These are phyloP conservation scores for Chironomus riparius DNA, from an alignment of 2,888 invertebrate genomes.

Conservation along the genomic window DNA sequence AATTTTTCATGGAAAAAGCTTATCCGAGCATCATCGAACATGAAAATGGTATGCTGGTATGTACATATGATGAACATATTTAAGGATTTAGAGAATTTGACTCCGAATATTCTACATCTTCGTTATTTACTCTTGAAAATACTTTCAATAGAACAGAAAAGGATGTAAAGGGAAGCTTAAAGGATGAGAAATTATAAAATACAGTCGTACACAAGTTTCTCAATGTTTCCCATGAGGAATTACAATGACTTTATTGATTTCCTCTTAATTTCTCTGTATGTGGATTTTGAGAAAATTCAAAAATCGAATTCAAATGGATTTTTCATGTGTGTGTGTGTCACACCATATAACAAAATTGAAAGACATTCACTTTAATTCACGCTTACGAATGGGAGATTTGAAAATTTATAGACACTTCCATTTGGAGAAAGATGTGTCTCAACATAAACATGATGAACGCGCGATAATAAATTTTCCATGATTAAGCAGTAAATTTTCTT, in stretches of 20 bases:
- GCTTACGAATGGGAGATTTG: background rate
- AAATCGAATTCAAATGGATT: no score
- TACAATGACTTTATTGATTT: constrained; percentile 1
- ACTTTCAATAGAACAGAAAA: no score
- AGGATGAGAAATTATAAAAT: no score
- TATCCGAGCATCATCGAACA: background rate
- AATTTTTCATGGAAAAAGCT: background rate
- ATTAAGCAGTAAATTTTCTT: constrained; percentile 6
- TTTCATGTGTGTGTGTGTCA: background rate
- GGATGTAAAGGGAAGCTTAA: no score
- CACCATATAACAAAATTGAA: background rate
- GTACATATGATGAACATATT: background rate
- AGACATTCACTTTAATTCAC: no score
- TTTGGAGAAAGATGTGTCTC: background rate
- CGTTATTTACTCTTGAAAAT: no score
- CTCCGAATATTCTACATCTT: background rate
- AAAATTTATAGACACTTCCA: background rate
- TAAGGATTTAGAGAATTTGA: constrained; percentile 6
- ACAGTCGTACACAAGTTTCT: no score
- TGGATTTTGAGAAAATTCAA: background rate
- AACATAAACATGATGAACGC: constrained; percentile 11
- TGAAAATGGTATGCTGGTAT: background rate
- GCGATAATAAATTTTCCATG: constrained; percentile 20
- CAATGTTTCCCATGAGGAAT: background rate
- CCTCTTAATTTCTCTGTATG: background rate